Base-by-base conservation (phyloP, 2,888 invertebrate species). In the Limnephilus auricula region DNA sequence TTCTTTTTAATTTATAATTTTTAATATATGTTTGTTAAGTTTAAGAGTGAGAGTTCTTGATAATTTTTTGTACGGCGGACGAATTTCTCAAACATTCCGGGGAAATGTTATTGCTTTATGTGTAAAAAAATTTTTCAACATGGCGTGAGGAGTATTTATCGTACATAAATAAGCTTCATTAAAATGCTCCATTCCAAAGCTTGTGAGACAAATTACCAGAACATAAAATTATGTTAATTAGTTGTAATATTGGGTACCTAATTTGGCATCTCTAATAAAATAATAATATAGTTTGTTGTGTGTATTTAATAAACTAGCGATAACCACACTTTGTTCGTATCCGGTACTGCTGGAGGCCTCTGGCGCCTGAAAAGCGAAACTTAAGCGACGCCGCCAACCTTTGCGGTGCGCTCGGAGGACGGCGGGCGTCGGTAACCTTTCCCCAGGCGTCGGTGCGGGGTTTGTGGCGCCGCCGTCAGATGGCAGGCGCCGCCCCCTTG, bases 401-500 rank as follows among this genome's bases (percentile, higher is more conserved):
- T 82, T 25, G 80, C 80, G 9, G 15, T 15, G 18, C 80, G 31
- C 80, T 82, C 32, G 3, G 4, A 15, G 50, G 30, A 50, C 31
- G 50, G 50, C 85, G 84, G 0, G 45, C 32, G 31, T 37, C 83
- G 45, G 85, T 31, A 30, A 31, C 13, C 15, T 30, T 30, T 25
- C 31, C 65, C 18, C 86, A 83, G 87, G 78, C 92, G n/a, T 30
- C 86, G 88, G 40, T 45, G 40, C 45, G 45, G 86, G 18, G 50
- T 50, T 92, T 88, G 15, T 45, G 32, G 82, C 79, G 82, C 50
- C 50, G 90, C 84, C 89, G 90, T 82, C 86, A 92, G 92, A 91
- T 92, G 92, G 34, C 91, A 82, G 84, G 89, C 85, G 50, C 45
- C 86, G 79, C 79, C 90, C 79, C 89, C 91, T 65, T 83, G 91